Conservation (phyloP, 2,888 invertebrate species). For the Eupithecia vulgata region DNA sequence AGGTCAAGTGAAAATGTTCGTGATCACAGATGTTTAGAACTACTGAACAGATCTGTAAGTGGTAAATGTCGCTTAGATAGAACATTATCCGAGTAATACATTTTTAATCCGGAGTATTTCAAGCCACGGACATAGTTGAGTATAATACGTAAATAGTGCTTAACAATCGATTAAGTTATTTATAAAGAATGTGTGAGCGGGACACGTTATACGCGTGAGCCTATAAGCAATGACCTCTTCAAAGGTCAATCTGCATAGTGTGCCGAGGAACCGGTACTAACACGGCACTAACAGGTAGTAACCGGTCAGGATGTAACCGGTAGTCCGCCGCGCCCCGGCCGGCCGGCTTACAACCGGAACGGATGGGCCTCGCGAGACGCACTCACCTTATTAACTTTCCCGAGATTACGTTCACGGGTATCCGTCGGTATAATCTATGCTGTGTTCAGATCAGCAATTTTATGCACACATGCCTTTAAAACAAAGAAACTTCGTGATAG, state of each 20-base stretch:
- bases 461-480: background rate
- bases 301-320: constrained; percentile 1
- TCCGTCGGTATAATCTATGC: background rate
- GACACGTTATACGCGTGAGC: background rate
- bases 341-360: constrained; percentile 33
- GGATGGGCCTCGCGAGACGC: constrained; percentile 29
- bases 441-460: background rate
- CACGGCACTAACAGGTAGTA: background rate
- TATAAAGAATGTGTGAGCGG: background rate
- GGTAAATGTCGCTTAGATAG: too few species aligned
- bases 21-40: background rate
- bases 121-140: too few species aligned
- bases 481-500: background rate
- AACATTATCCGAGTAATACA: too few species aligned
- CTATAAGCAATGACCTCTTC: background rate
- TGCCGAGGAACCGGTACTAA: background rate
- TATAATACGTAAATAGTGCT: background rate
- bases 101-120: too few species aligned
- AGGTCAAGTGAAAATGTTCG: too few species aligned
- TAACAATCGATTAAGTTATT: background rate
- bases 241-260: constrained; percentile 23
- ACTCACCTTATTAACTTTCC: constrained; percentile 35
- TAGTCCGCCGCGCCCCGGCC: too few species aligned
- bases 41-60: background rate
- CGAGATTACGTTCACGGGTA: constrained; percentile 18